phyloP scores from a whole-genome alignment of 2,797 vertebrate species.

The Mionectes olivaceus region DNA sequence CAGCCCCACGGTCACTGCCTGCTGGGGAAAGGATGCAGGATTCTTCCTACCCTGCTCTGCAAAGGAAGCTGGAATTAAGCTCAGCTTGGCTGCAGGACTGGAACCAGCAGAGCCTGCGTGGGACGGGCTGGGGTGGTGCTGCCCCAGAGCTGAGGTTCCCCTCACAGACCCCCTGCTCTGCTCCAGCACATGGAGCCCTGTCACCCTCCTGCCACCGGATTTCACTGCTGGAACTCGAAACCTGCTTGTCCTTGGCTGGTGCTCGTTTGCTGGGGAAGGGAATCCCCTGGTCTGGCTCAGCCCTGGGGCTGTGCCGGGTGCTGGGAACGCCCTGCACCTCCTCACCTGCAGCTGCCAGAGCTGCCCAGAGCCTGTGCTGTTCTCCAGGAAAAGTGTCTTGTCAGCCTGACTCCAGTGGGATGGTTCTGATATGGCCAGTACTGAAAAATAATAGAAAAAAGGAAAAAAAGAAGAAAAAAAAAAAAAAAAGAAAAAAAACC shows the following conservation, averaged over 20 bases:
- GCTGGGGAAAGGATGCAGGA: background rate
- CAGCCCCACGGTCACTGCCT: background rate
- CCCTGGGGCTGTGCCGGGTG: background rate
- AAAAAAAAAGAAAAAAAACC: too few relatives aligned
- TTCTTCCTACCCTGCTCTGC: background rate
- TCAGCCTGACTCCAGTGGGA: background rate
- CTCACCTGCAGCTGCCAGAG: background rate
- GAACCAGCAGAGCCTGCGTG: rapidly evolving
- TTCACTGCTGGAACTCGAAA: background rate
- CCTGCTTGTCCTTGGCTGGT: rapidly evolving
- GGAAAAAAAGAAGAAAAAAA: too few relatives aligned
- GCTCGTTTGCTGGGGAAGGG: rapidly evolving
- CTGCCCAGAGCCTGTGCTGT: background rate
- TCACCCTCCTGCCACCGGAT: background rate
- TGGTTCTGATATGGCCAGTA: slow-evolving; percentile 50
- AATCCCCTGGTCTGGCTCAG: background rate
- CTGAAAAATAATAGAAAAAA: background rate
- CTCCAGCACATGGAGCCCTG: rapidly evolving
- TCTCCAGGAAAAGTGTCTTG: background rate
- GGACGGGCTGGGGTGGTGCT: background rate
- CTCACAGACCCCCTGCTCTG: rapidly evolving
- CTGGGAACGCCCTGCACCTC: background rate
- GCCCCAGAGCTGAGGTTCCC: background rate
- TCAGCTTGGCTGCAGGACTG: rapidly evolving
- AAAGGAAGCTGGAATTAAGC: background rate